phyloP scores from a whole-genome alignment of 2,113 vertebrate species.

The Centropristis striata region DNA sequence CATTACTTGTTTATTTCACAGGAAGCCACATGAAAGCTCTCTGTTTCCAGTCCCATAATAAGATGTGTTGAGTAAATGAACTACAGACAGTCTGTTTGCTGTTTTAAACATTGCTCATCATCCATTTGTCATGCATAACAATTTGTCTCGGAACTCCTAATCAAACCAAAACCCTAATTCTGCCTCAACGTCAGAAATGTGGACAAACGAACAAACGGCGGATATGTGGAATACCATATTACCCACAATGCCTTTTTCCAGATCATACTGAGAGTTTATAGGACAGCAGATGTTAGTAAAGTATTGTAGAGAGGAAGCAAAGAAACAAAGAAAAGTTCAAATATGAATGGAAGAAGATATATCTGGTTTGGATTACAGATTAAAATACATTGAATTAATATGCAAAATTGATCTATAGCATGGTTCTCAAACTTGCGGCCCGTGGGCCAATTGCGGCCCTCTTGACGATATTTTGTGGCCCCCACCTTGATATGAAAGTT shows the following conservation, averaged over 20 bases:
- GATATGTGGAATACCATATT: slow-evolving; percentile 16
- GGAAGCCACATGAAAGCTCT: slow-evolving; percentile 55
- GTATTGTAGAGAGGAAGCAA: neutral
- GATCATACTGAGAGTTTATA: neutral
- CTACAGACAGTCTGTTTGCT: slow-evolving; percentile 38
- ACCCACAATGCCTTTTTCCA: slow-evolving; percentile 34
- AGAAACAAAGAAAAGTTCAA: neutral
- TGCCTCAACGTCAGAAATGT: slow-evolving; percentile 28
- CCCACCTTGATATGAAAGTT: no score
- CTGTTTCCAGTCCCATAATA: slow-evolving; percentile 59
- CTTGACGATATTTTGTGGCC: no score
- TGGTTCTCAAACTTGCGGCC: no score
- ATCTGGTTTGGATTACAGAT: neutral
- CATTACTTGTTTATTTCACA: slow-evolving; percentile 59
- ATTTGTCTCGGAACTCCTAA: slow-evolving; percentile 44
- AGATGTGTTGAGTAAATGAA: slow-evolving; percentile 44
- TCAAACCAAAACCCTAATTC: slow-evolving; percentile 24
- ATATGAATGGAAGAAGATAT: neutral
- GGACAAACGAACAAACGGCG: slow-evolving; percentile 21
- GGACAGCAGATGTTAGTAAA: slow-evolving; percentile 9
- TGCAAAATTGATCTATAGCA: neutral
- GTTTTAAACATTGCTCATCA: slow-evolving; percentile 43
- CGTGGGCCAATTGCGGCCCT: no score
- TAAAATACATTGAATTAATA: neutral
- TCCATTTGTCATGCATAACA: slow-evolving; percentile 46